Evolutionary conservation across 1,140 invertebrate genomes (phyloP).

Genomic region (Mylabris phalerata): DNA sequence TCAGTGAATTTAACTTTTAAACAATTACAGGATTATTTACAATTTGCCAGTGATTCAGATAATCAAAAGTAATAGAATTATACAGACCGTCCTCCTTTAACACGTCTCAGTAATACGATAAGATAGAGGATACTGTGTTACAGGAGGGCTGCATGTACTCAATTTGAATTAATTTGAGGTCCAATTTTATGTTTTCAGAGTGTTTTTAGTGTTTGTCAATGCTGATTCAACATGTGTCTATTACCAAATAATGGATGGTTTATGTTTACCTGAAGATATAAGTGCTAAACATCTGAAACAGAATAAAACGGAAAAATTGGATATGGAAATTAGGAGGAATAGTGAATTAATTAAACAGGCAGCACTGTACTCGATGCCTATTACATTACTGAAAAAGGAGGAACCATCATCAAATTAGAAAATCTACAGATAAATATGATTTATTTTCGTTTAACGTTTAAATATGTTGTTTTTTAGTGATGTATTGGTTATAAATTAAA

Average conservation of each 20-base stretch:
- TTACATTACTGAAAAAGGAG: neutral
- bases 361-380: slow-evolving; percentile 9
- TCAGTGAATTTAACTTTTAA: slow-evolving; percentile 24
- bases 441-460: slow-evolving; percentile 8
- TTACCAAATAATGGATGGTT: slow-evolving; percentile 29
- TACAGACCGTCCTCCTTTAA: too few relatives aligned
- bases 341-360: slow-evolving; percentile 25
- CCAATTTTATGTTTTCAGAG: slow-evolving; percentile 10
- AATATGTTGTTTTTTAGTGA: slow-evolving; percentile 10
- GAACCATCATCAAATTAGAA: slow-evolving; percentile 1
- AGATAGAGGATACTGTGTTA: too few relatives aligned
- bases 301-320: slow-evolving; percentile 24
- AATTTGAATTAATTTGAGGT: too few relatives aligned
- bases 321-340: slow-evolving; percentile 26
- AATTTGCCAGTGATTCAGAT: neutral
- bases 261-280: slow-evolving; percentile 21
- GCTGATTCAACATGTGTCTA: slow-evolving; percentile 35
- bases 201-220: slow-evolving; percentile 30
- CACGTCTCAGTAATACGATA: too few relatives aligned
- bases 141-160: too few relatives aligned
- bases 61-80: neutral
- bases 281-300: slow-evolving; percentile 23
- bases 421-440: slow-evolving; percentile 15
- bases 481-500: slow-evolving; percentile 22
- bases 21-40: slow-evolving; percentile 23